Conservation (phyloP, 2,797 vertebrate species). For the Antennarius maculatus region DNA sequence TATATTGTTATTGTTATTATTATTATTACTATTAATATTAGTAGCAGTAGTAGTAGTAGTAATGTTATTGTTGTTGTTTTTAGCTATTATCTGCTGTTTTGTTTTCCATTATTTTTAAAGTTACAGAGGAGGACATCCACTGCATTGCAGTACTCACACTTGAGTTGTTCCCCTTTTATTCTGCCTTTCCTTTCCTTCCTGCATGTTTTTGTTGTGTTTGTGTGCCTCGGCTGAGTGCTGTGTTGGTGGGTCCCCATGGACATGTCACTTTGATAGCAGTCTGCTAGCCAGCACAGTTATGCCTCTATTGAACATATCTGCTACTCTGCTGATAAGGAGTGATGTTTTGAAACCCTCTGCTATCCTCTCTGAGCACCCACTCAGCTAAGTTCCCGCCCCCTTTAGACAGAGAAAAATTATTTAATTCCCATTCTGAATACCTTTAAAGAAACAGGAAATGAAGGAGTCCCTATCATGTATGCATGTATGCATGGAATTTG, state of each 20-base stretch:
- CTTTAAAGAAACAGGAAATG: constrained; percentile 6
- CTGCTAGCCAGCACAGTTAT: constrained; percentile 41
- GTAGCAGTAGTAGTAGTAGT: no score
- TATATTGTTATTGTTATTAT: no score
- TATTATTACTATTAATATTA: no score
- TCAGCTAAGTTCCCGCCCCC: constrained; percentile 23
- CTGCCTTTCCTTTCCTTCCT: constrained; percentile 28
- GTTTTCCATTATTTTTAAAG: constrained; percentile 5
- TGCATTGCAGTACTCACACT: constrained; percentile 55
- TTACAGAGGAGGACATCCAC: constrained; percentile 1
- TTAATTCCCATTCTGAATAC: constrained; percentile 30
- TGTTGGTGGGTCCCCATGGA: constrained; percentile 22
- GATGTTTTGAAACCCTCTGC: constrained; percentile 41
- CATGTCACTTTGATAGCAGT: constrained; percentile 42
- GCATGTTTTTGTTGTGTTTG: constrained; percentile 34
- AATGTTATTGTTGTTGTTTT: no score
- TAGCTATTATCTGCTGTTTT: neutral
- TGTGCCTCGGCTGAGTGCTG: constrained; percentile 22
- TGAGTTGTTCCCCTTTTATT: constrained; percentile 28
- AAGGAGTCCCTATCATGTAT: constrained; percentile 8
- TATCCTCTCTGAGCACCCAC: constrained; percentile 46
- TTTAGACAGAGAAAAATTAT: constrained; percentile 16
- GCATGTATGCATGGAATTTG: constrained; percentile 6
- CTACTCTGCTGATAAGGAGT: constrained; percentile 70
- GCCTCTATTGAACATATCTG: constrained; percentile 59